A percentile compares a stretch with the other conserved stretches of the same genome.
These are phyloP conservation scores for Cyrtodaria siliqua DNA, from an alignment of 2,888 invertebrate genomes.

Conservation along the genomic window DNA sequence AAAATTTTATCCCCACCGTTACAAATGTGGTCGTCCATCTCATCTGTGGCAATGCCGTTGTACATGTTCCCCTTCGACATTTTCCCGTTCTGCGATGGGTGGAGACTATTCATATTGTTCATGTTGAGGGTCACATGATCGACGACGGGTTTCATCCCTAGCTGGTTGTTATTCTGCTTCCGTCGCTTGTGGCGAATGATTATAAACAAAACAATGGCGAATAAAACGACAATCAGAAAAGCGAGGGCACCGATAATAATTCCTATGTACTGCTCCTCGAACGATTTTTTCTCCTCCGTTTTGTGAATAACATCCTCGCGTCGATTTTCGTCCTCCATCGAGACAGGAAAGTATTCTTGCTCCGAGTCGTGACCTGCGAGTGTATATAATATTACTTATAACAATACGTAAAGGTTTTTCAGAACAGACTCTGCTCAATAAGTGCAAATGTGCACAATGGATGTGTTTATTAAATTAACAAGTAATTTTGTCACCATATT, in stretches of 20 bases:
- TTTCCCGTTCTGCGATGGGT: slow-evolving; percentile 77
- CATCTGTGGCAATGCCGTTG: slow-evolving; percentile 85
- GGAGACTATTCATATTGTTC: slow-evolving; percentile 87
- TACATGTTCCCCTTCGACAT: slow-evolving; percentile 86
- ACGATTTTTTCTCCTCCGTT: slow-evolving; percentile 62
- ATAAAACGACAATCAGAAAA: slow-evolving; percentile 89
- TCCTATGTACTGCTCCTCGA: slow-evolving; percentile 80
- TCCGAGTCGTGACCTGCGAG: too few species aligned
- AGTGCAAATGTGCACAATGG: too few species aligned
- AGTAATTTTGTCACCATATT: too few species aligned
- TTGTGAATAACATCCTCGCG: slow-evolving; percentile 24
- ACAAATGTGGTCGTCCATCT: slow-evolving; percentile 76
- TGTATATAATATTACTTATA: too few species aligned
- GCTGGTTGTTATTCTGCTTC: slow-evolving; percentile 80
- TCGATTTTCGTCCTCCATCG: too few species aligned
- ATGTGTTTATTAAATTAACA: too few species aligned
- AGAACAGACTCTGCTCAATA: too few species aligned
- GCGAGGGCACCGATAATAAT: slow-evolving; percentile 88
- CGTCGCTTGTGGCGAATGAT: slow-evolving; percentile 77
- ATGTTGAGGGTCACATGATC: slow-evolving; percentile 89
- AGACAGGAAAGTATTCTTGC: too few species aligned
- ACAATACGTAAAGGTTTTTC: too few species aligned
- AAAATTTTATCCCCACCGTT: slow-evolving; percentile 73
- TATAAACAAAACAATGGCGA: slow-evolving; percentile 91
- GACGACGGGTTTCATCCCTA: slow-evolving; percentile 78